Evolutionary conservation across 1,140 invertebrate species (phyloP).

Genomic region (Euwallacea fornicatus): DNA sequence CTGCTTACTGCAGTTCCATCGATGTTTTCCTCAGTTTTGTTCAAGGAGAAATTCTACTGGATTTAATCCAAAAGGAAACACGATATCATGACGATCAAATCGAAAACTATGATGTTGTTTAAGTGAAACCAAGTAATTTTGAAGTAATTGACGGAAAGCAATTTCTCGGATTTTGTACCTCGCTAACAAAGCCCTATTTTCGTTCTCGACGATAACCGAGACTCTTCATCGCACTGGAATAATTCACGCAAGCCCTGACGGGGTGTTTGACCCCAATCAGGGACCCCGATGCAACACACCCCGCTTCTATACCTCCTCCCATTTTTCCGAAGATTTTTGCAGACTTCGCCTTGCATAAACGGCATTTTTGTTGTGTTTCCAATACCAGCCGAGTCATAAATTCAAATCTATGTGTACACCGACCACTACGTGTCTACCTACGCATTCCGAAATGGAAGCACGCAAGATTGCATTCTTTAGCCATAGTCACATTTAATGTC

Average conservation of each 20-base stretch:
- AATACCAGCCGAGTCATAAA: constrained; percentile 17
- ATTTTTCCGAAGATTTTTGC: constrained; percentile 8
- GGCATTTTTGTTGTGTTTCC: constrained; percentile 22
- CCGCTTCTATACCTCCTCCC: neutral
- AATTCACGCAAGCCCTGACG: too few relatives aligned
- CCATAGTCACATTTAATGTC: neutral
- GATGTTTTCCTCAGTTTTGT: neutral
- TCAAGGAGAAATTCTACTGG: neutral
- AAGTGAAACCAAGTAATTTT: too few relatives aligned
- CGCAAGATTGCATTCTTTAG: constrained; percentile 11
- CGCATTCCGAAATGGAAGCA: constrained; percentile 11
- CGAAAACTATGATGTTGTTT: neutral
- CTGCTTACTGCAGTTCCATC: neutral
- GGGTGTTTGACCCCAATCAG: constrained; percentile 4
- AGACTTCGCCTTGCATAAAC: constrained; percentile 4
- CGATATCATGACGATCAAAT: neutral
- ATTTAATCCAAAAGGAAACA: constrained; percentile 1
- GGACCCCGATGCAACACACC: neutral
- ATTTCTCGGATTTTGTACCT: too few relatives aligned
- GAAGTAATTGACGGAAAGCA: too few relatives aligned
- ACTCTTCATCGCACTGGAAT: too few relatives aligned
- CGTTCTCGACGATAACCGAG: too few relatives aligned
- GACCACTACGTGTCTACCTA: constrained; percentile 4
- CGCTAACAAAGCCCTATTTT: too few relatives aligned
- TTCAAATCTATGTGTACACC: neutral